Evolutionary conservation across 2,797 vertebrate species (phyloP).

Genomic region (Salmo trutta): DNA sequence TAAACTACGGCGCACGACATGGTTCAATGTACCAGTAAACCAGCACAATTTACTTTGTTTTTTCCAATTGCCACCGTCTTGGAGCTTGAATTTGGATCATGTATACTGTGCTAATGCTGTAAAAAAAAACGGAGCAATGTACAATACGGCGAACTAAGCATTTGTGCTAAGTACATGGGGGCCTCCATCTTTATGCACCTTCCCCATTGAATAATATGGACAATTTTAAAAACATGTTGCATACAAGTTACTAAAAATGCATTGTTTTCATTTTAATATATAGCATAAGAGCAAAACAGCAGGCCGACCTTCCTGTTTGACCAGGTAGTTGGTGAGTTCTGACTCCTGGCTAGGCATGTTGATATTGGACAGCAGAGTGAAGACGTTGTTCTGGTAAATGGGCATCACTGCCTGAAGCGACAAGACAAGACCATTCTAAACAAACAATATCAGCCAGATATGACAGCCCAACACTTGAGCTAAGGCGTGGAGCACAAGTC

Average conservation of each 20-base stretch:
- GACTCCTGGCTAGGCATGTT: conserved; percentile 79
- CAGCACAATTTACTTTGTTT: too few relatives aligned
- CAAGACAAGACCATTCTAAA: neutral
- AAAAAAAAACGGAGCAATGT: too few relatives aligned
- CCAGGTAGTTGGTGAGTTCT: conserved; percentile 78
- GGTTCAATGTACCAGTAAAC: too few relatives aligned
- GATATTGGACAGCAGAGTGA: conserved; percentile 84
- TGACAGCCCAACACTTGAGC: neutral
- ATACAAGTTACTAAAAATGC: neutral
- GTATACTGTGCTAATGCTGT: too few relatives aligned
- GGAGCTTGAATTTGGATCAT: too few relatives aligned
- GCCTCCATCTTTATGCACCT: too few relatives aligned
- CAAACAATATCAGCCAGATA: neutral
- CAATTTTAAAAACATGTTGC: neutral
- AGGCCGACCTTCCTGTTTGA: conserved; percentile 80
- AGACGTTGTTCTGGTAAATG: conserved; percentile 86
- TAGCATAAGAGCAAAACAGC: neutral
- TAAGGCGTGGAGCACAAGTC: neutral
- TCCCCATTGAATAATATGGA: too few relatives aligned
- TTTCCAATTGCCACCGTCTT: too few relatives aligned
- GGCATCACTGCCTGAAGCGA: conserved; percentile 63
- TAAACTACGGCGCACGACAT: too few relatives aligned
- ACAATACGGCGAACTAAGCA: too few relatives aligned
- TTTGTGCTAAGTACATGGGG: too few relatives aligned
- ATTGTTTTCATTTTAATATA: neutral